phyloP scores from a whole-genome alignment of 2,888 invertebrate genomes.

The Agrochola circellaris region DNA sequence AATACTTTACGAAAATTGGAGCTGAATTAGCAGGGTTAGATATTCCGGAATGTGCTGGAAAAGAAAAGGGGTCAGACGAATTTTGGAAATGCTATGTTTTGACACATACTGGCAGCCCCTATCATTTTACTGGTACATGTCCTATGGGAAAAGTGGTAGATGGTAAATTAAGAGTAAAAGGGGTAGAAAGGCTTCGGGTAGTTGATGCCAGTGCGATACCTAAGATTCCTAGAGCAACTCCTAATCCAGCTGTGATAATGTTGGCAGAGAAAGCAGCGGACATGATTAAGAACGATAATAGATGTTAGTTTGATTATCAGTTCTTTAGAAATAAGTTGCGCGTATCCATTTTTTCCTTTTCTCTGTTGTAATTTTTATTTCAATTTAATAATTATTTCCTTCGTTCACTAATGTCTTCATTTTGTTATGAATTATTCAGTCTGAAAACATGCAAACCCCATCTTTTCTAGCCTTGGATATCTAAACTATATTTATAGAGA shows the following conservation, averaged over 20 bases:
- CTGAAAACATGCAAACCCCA: neutral
- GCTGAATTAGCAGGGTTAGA: slow-evolving; percentile 63
- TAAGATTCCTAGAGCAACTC: slow-evolving; percentile 88
- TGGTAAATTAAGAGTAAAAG: slow-evolving; percentile 82
- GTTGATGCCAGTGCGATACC: slow-evolving; percentile 84
- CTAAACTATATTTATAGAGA: too few species aligned
- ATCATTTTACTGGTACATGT: slow-evolving; percentile 93
- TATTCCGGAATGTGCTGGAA: slow-evolving; percentile 59
- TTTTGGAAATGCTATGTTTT: slow-evolving; percentile 71
- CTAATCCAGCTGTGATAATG: slow-evolving; percentile 84
- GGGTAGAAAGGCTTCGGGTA: slow-evolving; percentile 63
- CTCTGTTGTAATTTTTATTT: neutral
- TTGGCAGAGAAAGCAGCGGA: slow-evolving; percentile 54
- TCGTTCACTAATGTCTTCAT: neutral
- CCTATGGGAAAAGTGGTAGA: slow-evolving; percentile 94
- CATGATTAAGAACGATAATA: slow-evolving; percentile 27
- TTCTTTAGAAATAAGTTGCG: neutral
- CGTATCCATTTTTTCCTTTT: neutral
- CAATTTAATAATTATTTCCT: neutral
- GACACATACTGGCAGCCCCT: slow-evolving; percentile 90
- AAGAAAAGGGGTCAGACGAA: slow-evolving; percentile 47
- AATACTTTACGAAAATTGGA: slow-evolving; percentile 61
- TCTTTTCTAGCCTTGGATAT: neutral
- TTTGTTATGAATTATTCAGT: neutral
- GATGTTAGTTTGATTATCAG: neutral